Conservation (phyloP, 2,797 vertebrate species). For the Dermochelys coriacea region DNA sequence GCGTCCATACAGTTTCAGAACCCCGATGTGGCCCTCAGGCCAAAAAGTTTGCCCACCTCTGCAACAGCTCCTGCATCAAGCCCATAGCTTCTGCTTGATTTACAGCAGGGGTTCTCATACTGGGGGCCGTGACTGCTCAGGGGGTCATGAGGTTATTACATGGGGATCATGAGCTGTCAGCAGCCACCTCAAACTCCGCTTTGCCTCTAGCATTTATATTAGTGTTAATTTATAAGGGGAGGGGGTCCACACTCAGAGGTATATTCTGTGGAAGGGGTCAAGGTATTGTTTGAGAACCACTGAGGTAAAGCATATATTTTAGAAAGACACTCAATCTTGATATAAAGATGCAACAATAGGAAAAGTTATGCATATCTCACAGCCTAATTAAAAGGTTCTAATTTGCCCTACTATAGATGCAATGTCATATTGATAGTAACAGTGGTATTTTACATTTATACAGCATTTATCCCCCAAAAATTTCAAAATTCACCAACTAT, state of each 20-base stretch:
- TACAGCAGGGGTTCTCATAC: not conserved
- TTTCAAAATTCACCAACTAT: conserved; percentile 31
- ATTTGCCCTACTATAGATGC: not conserved
- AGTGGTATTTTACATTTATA: not conserved
- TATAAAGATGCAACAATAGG: not conserved
- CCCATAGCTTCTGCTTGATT: not conserved
- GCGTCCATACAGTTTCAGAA: no score
- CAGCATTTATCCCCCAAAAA: conserved; percentile 24
- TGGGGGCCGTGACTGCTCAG: no score
- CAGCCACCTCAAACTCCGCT: no score
- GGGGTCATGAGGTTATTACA: no score
- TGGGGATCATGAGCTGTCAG: no score
- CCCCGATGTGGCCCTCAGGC: no score
- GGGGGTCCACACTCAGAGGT: no score
- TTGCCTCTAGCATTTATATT: no score
- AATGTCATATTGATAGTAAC: not conserved
- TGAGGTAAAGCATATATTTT: not conserved
- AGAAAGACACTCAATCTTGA: not conserved
- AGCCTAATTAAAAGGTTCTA: not conserved
- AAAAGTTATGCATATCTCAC: not conserved
- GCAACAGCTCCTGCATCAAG: not conserved
- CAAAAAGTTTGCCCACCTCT: no score
- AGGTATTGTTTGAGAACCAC: no score
- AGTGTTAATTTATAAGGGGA: no score
- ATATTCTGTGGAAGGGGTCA: no score